Percentiles rank a stretch among this genome's conserved stretches.
Conservation (phyloP, 2,113 vertebrate genomes). For the Opisthocomus hoazin region DNA sequence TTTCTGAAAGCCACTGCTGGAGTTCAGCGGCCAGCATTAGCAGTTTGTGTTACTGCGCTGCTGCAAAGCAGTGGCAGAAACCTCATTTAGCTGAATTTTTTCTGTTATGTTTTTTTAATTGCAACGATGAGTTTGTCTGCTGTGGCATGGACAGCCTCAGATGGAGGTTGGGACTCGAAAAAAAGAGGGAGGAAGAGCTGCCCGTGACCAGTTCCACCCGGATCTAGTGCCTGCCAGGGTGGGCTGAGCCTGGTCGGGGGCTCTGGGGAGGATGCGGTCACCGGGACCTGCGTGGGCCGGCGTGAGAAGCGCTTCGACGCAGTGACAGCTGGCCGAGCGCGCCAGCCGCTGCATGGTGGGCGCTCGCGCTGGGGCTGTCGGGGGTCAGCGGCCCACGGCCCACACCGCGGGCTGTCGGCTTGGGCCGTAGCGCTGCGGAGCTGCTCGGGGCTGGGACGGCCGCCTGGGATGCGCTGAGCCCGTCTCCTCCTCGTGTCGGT, state of each 20-base stretch:
- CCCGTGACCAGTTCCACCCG: neutral
- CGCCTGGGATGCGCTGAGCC: neutral
- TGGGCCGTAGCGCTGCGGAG: neutral
- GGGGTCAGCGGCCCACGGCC: neutral
- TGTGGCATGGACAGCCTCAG: neutral
- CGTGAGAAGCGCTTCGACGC: no score
- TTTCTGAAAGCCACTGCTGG: neutral
- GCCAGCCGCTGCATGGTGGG: rapidly evolving
- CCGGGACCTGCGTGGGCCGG: neutral
- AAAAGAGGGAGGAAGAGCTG: neutral
- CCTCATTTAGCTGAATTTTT: neutral
- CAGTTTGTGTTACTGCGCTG: neutral
- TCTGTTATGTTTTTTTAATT: neutral
- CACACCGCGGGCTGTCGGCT: neutral
- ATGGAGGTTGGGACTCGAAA: neutral
- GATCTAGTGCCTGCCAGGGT: neutral
- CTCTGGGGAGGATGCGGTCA: neutral
- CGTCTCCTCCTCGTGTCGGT: rapidly evolving
- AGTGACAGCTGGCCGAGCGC: neutral
- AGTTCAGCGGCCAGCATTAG: neutral
- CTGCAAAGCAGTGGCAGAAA: neutral
- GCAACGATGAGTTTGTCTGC: no score
- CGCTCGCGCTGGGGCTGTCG: neutral
- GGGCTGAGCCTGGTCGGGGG: neutral
- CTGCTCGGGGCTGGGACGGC: neutral